Percentiles rank a stretch among this genome's conserved stretches.
phyloP scores from a whole-genome alignment of 1,140 invertebrate genomes.

The Drosophila biarmipes region DNA sequence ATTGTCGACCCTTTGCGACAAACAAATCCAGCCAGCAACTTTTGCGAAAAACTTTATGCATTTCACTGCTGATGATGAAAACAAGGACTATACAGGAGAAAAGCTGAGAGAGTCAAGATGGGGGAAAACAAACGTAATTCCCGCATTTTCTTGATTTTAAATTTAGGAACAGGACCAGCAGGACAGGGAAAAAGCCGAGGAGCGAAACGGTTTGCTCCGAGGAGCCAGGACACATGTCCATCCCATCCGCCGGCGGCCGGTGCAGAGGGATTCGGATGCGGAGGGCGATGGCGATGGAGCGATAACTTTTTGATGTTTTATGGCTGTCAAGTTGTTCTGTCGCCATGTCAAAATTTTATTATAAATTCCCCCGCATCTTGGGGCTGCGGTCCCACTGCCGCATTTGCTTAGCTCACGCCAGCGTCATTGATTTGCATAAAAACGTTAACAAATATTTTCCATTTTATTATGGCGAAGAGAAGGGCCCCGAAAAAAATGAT shows the following conservation, averaged over 20 bases:
- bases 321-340: constrained; percentile 78
- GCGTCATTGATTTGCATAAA: constrained; percentile 76
- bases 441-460: constrained; percentile 77
- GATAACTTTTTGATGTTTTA: constrained; percentile 83
- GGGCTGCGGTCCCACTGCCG: background rate
- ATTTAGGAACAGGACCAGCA: constrained; percentile 42
- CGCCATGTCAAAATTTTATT: constrained; percentile 75
- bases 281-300: constrained; percentile 30
- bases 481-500: constrained; percentile 33
- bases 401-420: constrained; percentile 38
- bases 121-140: constrained; percentile 43
- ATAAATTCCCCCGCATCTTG: constrained; percentile 49
- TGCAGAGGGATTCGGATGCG: constrained; percentile 23
- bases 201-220: constrained; percentile 44
- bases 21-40: constrained; percentile 80
- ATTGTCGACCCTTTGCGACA: constrained; percentile 71
- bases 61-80: constrained; percentile 76
- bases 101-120: background rate
- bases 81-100: constrained; percentile 37
- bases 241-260: constrained; percentile 43
- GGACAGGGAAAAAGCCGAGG: background rate
- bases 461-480: constrained; percentile 59
- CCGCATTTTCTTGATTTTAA: constrained; percentile 67
- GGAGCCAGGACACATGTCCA: constrained; percentile 62
- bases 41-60: constrained; percentile 79